Evolutionary conservation across 2,888 invertebrate genomes (phyloP).

Genomic region (Agrochola lychnidis): DNA sequence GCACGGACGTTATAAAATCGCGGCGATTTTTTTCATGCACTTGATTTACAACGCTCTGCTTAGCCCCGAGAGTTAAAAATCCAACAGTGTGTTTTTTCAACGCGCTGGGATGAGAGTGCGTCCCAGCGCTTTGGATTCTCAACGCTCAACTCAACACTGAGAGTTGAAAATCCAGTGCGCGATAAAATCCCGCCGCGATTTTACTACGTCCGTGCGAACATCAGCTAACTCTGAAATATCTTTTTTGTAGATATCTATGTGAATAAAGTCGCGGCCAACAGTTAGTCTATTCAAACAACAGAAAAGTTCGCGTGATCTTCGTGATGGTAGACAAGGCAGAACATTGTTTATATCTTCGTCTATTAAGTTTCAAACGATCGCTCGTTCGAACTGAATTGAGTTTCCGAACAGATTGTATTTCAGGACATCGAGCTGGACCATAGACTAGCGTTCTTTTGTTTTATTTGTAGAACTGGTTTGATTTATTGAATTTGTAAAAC

Average conservation of each 20-base stretch:
- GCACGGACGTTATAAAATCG: too few species aligned
- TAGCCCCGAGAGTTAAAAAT: too few species aligned
- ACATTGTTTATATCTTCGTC: slow-evolving; percentile 48
- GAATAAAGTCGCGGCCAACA: not conserved
- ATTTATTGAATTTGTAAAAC: too few species aligned
- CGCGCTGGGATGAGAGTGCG: too few species aligned
- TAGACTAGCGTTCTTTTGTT: not conserved
- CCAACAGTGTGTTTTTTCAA: too few species aligned
- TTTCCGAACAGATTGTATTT: slow-evolving; percentile 46
- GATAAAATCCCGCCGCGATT: too few species aligned
- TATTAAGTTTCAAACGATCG: slow-evolving; percentile 57
- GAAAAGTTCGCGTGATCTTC: slow-evolving; percentile 44
- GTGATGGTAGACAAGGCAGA: slow-evolving; percentile 7
- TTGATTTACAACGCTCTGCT: too few species aligned
- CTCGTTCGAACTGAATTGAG: slow-evolving; percentile 18
- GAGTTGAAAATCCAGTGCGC: too few species aligned
- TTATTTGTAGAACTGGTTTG: not conserved
- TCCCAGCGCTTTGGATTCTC: too few species aligned
- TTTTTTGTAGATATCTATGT: not conserved
- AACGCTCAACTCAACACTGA: too few species aligned
- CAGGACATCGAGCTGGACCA: slow-evolving; percentile 18
- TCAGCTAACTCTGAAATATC: not conserved
- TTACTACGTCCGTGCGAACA: too few species aligned
- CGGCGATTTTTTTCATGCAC: too few species aligned
- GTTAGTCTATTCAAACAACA: slow-evolving; percentile 13